A percentile compares a stretch with the other conserved stretches of the same genome.
Evolutionary conservation across 1,140 invertebrate genomes (phyloP).

Genomic region (Druon quercuslanigerum): DNA sequence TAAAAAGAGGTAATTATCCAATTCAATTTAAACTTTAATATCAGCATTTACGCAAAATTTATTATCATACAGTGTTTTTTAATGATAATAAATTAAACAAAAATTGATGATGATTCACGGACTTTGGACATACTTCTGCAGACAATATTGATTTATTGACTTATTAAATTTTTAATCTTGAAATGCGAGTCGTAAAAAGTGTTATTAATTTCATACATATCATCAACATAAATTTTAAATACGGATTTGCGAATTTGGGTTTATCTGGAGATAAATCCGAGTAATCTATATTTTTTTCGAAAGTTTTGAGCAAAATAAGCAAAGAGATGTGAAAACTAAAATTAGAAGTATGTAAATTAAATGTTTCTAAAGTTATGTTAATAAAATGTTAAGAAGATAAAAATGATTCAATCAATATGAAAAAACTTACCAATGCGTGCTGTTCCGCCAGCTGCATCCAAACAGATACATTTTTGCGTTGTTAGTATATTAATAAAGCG

Average conservation of each 20-base stretch:
- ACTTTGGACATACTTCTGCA: background rate
- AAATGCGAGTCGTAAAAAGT: constrained; percentile 8
- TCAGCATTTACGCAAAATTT: too few relatives aligned
- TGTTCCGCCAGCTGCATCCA: constrained; percentile 63
- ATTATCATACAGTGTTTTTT: too few relatives aligned
- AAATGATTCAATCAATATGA: constrained; percentile 12
- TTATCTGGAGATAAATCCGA: background rate
- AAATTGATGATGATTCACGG: background rate
- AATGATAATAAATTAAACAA: too few relatives aligned
- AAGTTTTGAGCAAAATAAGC: too few relatives aligned
- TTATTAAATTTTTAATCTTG: constrained; percentile 14
- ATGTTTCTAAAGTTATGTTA: background rate
- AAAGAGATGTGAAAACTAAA: too few relatives aligned
- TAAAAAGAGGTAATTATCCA: too few relatives aligned
- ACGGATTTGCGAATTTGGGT: background rate
- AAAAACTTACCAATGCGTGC: constrained; percentile 73
- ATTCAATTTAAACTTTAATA: too few relatives aligned
- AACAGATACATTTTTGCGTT: constrained; percentile 65
- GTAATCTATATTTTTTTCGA: too few relatives aligned
- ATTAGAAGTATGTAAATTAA: too few relatives aligned
- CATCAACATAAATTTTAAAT: background rate
- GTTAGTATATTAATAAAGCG: constrained; percentile 64
- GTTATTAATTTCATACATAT: background rate
- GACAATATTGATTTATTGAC: background rate
- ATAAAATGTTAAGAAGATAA: background rate